A percentile compares a stretch with the other conserved stretches of the same genome.
These are phyloP conservation scores for Sphecodes monilicornis DNA, from an alignment of 2,888 invertebrate species.

Conservation along the genomic window DNA sequence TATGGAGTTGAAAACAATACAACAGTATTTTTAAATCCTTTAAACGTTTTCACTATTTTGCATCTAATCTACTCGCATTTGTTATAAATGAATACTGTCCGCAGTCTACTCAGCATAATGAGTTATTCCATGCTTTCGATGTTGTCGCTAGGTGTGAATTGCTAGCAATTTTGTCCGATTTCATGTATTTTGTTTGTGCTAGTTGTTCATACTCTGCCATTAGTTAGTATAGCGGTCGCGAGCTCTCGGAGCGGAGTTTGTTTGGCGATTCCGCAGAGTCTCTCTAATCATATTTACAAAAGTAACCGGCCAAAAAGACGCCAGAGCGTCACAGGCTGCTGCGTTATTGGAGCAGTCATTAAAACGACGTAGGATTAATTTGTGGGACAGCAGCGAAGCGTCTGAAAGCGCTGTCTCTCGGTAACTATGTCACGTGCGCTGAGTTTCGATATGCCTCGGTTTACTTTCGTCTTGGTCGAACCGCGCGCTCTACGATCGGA, in stretches of 20 bases:
- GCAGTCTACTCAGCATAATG: too few relatives aligned
- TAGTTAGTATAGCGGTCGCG: not conserved
- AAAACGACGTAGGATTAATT: slow-evolving; percentile 52
- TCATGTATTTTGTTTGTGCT: too few relatives aligned
- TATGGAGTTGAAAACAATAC: too few relatives aligned
- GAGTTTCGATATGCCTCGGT: slow-evolving; percentile 53
- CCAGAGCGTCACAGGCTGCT: slow-evolving; percentile 33
- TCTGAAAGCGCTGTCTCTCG: not conserved
- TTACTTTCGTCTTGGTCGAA: slow-evolving; percentile 29
- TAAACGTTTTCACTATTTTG: too few relatives aligned
- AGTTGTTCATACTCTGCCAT: not conserved
- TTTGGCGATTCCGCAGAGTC: not conserved
- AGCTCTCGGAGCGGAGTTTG: not conserved
- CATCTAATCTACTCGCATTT: too few relatives aligned
- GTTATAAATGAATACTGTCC: too few relatives aligned
- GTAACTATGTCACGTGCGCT: slow-evolving; percentile 37
- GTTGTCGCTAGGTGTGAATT: too few relatives aligned
- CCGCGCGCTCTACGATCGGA: not conserved
- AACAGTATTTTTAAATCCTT: too few relatives aligned
- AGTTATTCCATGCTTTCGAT: too few relatives aligned
- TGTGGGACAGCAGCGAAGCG: slow-evolving; percentile 41
- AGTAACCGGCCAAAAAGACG: not conserved
- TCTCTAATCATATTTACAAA: not conserved
- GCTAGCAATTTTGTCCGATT: too few relatives aligned
- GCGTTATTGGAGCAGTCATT: slow-evolving; percentile 55